Base-by-base conservation (phyloP, 2,113 vertebrate genomes). In the Pungitius pungitius region DNA sequence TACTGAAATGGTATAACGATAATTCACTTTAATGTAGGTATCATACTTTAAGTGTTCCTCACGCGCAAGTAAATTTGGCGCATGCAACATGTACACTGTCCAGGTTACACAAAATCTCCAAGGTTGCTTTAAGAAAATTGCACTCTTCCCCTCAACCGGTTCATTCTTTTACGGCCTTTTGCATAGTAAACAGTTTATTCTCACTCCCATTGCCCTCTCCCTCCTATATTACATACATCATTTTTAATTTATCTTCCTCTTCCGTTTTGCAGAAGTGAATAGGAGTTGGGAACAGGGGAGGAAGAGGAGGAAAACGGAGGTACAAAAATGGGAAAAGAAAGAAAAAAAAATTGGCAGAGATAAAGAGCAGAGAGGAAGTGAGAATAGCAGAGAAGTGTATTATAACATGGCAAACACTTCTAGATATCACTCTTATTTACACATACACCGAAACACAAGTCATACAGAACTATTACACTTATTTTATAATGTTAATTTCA, bases 181-280 rank as follows among this genome's bases (percentile, higher is more conserved):
- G 91, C 91, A 92, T 92, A 92, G 91, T 90, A 86, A 87, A 88
- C 87, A 73, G 57, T 78, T 70, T 63, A 73, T 57, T 76, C 66
- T 65, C 57, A 26, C 40, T 51, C 47, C 33, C 24, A 52, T 42
- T 11, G 62, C 33, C 35, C 24, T 43, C 69, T 63, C 52, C 35
- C 51, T 47, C 61, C 70, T 33, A 2, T 40, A 74, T 67, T 42
- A 18, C 20, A 58, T 15, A 39, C 68, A 14, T 54, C 18, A 27
- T 58, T 49, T 35, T 40, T 22, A 42, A 42, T 40, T 65, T 49
- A 17, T 1, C n/a, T 22, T 61, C 14, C 52, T 45, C 62, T 10
- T 57, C 55, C n/a, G 33, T n/a, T 78, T 51, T 57, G 24, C 26
- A 71, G 11, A 59, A 59, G 43, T 52, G 35, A 80, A 40, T 54